phyloP scores from a whole-genome alignment of 2,113 vertebrate species.

The Misgurnus anguillicaudatus region DNA sequence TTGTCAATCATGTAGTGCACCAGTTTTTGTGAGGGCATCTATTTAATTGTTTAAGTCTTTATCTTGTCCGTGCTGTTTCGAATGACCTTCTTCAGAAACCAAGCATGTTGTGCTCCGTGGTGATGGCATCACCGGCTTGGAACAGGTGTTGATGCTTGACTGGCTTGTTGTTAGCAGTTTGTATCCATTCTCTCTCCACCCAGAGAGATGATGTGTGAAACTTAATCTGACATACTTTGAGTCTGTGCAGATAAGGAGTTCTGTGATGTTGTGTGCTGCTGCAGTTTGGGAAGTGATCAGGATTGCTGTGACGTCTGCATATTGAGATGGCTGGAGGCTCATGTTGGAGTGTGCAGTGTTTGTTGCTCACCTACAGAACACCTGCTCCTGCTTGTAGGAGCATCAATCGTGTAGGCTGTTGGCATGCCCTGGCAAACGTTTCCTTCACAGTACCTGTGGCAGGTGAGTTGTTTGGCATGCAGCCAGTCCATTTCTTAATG shows the following conservation, averaged over 20 bases:
- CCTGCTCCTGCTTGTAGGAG: no score
- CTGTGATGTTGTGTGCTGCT: not conserved
- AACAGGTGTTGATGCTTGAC: not conserved
- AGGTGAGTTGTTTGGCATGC: no score
- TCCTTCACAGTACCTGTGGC: no score
- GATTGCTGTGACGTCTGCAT: not conserved
- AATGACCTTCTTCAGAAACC: not conserved
- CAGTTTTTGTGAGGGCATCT: not conserved
- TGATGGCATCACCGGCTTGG: not conserved
- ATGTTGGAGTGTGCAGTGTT: no score
- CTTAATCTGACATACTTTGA: not conserved
- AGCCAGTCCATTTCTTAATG: no score
- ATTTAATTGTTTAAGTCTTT: not conserved
- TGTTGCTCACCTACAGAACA: no score
- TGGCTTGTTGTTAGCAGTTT: not conserved
- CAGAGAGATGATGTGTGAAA: not conserved
- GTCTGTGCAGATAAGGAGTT: not conserved
- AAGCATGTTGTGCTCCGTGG: not conserved
- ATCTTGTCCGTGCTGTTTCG: not conserved
- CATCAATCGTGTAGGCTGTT: no score
- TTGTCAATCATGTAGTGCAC: not conserved
- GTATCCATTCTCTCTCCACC: no score
- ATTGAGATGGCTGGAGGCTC: not conserved
- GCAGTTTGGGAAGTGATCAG: not conserved
- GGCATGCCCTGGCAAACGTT: no score